Base-by-base conservation (phyloP, 2,888 invertebrate species). In the Drosophila koepferae region DNA sequence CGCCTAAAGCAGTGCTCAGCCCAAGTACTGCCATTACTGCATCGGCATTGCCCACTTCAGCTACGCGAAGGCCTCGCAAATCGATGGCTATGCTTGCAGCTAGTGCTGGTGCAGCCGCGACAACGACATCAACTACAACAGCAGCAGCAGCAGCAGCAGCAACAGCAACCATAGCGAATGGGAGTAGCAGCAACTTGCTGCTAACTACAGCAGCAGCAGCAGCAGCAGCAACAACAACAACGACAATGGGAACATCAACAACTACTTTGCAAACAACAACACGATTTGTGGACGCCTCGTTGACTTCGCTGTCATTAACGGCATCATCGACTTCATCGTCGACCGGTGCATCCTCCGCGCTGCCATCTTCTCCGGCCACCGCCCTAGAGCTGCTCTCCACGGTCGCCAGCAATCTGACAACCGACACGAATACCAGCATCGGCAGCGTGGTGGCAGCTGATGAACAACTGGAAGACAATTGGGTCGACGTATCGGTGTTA, bases 401-500 rank as follows among this genome's bases (percentile, higher is more conserved):
- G 38, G 77, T 86, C 14, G 82, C 84, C 4, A 58, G 73, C 63
- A 84, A 89, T 69, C 62, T 78, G 61, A 84, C 84, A 18, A 63
- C 48, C 41, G 70, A 64, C 62, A 51, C 70, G 60, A 82, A 71
- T 72, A 61, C 68, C 84, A 88, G 77, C 78, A 66, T 65, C 62
- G 79, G 77, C 70, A 72, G 54, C 67, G 28, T 68, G 41, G 53
- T 51, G 63, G 82, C 71, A 6, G 38, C 43, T 28, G 46, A 63
- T 31, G 70, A 64, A 7, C 67, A 63, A 20, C 65, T 66, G 59
- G 80, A 89, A 48, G 91, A 91, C 74, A 91, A 88, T 82, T 95
- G 95, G 95, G 90, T 94, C 53, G 94, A 94, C 44, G 90, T 95
- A 51, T 92, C 96, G 71, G 90, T 95, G 44, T 93, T 96, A 84